Evolutionary conservation across 1,140 invertebrate genomes (phyloP), one percentile per base, ranked within the genome.

Genomic region (Plodia interpunctella): DNA sequence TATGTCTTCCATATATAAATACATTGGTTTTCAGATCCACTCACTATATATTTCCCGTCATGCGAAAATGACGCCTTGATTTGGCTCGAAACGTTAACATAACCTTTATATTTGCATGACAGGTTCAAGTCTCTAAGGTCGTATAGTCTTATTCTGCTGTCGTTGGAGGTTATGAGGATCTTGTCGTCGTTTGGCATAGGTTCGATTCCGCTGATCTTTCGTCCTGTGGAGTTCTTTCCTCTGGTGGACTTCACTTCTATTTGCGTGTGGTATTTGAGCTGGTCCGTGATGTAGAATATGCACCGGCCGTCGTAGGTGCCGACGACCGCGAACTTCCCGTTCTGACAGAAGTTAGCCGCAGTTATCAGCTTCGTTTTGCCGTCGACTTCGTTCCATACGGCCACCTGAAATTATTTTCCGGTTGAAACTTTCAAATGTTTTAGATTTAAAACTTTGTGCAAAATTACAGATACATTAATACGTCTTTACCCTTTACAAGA

Each of bases 231-330:
- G 90, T 99, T 99, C 78, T 98, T 98, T 0, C 98, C 98, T 35
- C 97, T 90, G 0, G 97, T 96, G 6, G 98, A 99, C 21, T 97
- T 92, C 0, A 99, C 98, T 87, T 99, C 95, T 65, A 99, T 98
- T 79, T 98, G 97, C 0, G 98, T 99, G 86, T 99, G 97, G 90
- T 99, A 99, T 77, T 99, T 99, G 0, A 99, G 90, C 81, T 99
- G 97, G 92, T 99, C 98, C 9, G 98, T 99, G 25, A 94, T 98
- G 87, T 99, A 99, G 91, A 99, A 99, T 74, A 99, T 97, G 87
- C 98, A 99, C 50, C 98, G 93, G 2, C 98, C 98, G 90, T 99
- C 97, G 90, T 99, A 99, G 0, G 96, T 96, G n/a, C 98, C 98
- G 0, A 99, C 97, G 0, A 99, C 98, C 0, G 98, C 98, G 90